These are phyloP conservation scores for Varroa destructor DNA, from an alignment of 1,140 invertebrate genomes.

Conservation along the genomic window DNA sequence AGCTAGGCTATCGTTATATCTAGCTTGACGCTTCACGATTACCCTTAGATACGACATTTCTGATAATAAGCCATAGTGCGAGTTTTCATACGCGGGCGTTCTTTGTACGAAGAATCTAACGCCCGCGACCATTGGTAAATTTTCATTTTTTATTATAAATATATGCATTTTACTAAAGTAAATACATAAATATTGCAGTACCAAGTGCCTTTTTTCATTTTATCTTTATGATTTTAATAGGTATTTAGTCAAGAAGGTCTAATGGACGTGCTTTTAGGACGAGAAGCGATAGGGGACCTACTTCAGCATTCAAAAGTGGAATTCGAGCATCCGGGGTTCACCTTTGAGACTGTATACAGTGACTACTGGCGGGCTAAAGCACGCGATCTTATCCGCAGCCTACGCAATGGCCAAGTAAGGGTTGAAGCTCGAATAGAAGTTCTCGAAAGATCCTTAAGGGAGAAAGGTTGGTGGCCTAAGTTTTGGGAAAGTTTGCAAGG, in stretches of 20 bases:
- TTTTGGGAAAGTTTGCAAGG: conserved; percentile 3
- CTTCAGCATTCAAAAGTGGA: neutral
- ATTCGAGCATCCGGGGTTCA: conserved; percentile 4
- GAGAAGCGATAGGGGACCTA: neutral
- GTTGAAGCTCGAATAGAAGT: conserved; percentile 1
- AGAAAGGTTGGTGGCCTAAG: conserved; percentile 6
- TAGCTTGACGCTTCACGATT: too few relatives aligned
- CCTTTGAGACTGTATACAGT: neutral
- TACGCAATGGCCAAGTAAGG: neutral
- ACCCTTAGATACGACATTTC: too few relatives aligned
- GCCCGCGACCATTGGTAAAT: neutral
- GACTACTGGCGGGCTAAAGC: neutral
- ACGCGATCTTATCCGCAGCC: neutral
- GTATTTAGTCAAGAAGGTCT: conserved; percentile 2
- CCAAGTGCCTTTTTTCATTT: neutral
- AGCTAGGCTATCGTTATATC: too few relatives aligned
- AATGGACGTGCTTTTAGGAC: neutral
- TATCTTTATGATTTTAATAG: conserved; percentile 8
- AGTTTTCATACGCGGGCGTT: too few relatives aligned
- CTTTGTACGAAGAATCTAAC: too few relatives aligned
- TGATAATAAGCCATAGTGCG: too few relatives aligned
- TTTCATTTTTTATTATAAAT: neutral
- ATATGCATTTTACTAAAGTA: neutral
- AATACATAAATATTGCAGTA: neutral
- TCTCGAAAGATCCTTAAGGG: neutral